Conservation (phyloP, 2,113 vertebrate species). For the Vulpes lagopus region DNA sequence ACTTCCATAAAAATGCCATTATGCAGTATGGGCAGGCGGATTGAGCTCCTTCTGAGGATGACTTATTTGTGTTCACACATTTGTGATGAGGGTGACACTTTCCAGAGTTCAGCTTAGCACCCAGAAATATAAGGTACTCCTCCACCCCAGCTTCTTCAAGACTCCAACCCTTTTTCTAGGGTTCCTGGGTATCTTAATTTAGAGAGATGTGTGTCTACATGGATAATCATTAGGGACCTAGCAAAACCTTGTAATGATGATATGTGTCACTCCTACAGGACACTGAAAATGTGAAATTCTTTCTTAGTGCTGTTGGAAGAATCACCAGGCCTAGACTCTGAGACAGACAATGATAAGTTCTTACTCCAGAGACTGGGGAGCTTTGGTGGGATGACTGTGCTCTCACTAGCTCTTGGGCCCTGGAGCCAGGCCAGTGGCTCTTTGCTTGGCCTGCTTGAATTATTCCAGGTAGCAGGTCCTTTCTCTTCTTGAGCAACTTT, state of each 20-base stretch:
- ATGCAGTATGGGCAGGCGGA: background rate
- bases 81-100: background rate
- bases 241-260: background rate
- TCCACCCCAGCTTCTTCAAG: background rate
- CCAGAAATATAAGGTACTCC: background rate
- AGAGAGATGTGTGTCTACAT: background rate
- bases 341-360: background rate
- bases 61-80: background rate
- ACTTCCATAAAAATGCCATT: background rate
- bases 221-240: background rate
- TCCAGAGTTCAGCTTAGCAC: background rate
- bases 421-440: background rate
- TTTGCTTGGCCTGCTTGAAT: background rate
- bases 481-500: background rate
- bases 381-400: background rate
- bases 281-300: background rate
- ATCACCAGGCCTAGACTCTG: background rate
- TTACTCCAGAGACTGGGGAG: background rate
- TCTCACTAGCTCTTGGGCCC: too few species aligned
- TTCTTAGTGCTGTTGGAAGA: background rate
- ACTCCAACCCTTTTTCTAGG: background rate
- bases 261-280: background rate
- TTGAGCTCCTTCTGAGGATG: background rate
- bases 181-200: background rate
- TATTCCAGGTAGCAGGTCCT: background rate